These are phyloP conservation scores for Lottia scabra DNA, from an alignment of 2,888 invertebrate species.

Conservation along the genomic window DNA sequence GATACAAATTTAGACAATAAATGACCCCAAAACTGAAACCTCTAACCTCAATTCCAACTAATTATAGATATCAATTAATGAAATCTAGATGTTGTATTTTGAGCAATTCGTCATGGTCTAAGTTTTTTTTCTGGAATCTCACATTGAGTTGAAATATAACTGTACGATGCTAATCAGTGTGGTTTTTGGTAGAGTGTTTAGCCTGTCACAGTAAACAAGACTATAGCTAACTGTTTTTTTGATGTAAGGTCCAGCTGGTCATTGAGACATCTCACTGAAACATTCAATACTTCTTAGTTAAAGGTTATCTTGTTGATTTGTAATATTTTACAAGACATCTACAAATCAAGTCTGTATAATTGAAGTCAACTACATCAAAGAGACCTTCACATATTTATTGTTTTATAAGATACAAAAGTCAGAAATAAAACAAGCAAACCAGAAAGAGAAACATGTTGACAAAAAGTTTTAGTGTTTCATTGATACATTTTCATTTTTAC, in stretches of 20 bases:
- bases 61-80: no score
- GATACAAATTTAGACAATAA: no score
- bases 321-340: background rate
- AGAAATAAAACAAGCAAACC: background rate
- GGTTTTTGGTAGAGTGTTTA: no score
- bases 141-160: no score
- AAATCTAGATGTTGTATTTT: no score
- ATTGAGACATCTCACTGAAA: background rate
- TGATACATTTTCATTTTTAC: background rate
- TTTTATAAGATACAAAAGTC: background rate
- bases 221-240: background rate
- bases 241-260: background rate
- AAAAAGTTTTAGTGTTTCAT: background rate
- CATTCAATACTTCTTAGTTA: background rate
- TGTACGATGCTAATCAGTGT: no score
- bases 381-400: background rate
- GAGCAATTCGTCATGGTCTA: no score
- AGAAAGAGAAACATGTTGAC: slow-evolving; percentile 1
- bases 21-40: no score
- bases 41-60: no score
- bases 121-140: no score
- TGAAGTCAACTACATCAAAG: slow-evolving; percentile 2
- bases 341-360: background rate
- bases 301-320: background rate
- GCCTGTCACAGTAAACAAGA: no score